Conservation (phyloP, 1,140 invertebrate genomes). For the Eciton burchellii region DNA sequence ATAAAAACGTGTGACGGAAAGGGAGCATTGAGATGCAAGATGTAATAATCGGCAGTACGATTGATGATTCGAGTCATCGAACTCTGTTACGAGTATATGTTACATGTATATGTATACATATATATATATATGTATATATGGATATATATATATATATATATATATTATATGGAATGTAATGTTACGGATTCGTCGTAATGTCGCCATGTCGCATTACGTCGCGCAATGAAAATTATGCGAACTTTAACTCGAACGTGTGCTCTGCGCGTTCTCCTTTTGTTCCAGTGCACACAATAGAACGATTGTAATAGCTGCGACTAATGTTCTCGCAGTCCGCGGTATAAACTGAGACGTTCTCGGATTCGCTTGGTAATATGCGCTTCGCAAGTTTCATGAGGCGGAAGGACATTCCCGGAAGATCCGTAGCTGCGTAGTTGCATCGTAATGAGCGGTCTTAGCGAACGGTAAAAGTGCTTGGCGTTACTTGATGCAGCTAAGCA, state of each 20-base stretch:
- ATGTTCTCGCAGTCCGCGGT: background rate
- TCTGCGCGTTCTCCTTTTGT: background rate
- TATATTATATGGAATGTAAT: no score
- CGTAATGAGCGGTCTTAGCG: background rate
- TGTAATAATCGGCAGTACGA: no score
- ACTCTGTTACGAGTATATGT: no score
- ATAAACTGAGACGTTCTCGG: constrained; percentile 12
- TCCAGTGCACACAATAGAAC: background rate
- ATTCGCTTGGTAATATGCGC: constrained; percentile 25
- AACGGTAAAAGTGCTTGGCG: background rate
- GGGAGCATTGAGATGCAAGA: no score
- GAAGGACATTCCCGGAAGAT: constrained; percentile 14
- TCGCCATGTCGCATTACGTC: background rate
- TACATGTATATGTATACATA: no score
- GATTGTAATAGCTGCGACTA: constrained; percentile 21
- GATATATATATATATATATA: no score
- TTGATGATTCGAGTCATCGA: no score
- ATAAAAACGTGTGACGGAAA: no score
- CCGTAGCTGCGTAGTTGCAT: background rate
- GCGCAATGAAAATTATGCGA: background rate
- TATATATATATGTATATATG: no score
- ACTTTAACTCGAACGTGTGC: background rate
- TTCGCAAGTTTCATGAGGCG: constrained; percentile 12
- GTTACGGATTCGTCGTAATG: no score
- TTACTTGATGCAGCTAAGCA: background rate